Percentiles rank a stretch among this genome's conserved stretches.
Conservation (phyloP, 2,888 invertebrate species). For the Prosopocoilus inquinatus region DNA sequence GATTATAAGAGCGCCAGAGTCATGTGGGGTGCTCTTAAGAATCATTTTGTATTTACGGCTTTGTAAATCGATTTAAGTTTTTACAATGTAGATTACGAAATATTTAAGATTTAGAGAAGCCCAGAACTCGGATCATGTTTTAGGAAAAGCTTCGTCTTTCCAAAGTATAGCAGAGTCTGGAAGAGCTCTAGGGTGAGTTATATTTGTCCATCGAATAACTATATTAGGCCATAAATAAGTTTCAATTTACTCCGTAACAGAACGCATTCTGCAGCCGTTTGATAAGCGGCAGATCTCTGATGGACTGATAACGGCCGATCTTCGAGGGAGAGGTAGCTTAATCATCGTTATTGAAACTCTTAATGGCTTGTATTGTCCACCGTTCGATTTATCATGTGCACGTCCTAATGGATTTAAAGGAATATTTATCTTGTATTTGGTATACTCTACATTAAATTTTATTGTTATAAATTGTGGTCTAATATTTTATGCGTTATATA, state of each 20-base stretch:
- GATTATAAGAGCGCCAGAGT: too few relatives aligned
- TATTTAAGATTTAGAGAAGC: too few relatives aligned
- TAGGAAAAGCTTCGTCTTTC: too few relatives aligned
- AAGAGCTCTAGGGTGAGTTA: background rate
- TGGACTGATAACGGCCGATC: conserved; percentile 44
- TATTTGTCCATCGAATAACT: background rate
- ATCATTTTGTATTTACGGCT: too few relatives aligned
- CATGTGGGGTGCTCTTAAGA: too few relatives aligned
- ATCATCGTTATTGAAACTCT: conserved; percentile 52
- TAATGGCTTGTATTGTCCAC: conserved; percentile 51
- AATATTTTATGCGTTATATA: background rate
- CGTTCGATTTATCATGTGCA: conserved; percentile 46
- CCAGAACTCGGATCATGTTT: too few relatives aligned
- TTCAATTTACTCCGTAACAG: conserved; percentile 17
- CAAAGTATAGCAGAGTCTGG: too few relatives aligned
- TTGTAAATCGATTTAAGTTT: too few relatives aligned
- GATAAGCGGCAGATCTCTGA: conserved; percentile 24
- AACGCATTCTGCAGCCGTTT: conserved; percentile 9
- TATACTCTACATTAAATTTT: background rate
- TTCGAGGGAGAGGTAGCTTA: conserved; percentile 47
- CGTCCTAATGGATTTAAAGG: conserved; percentile 43
- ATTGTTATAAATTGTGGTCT: background rate
- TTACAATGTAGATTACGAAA: too few relatives aligned
- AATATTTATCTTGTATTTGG: conserved; percentile 20
- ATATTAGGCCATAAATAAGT: conserved; percentile 13